Evolutionary conservation across 2,113 vertebrate genomes (phyloP).

Genomic region (Albula goreensis): DNA sequence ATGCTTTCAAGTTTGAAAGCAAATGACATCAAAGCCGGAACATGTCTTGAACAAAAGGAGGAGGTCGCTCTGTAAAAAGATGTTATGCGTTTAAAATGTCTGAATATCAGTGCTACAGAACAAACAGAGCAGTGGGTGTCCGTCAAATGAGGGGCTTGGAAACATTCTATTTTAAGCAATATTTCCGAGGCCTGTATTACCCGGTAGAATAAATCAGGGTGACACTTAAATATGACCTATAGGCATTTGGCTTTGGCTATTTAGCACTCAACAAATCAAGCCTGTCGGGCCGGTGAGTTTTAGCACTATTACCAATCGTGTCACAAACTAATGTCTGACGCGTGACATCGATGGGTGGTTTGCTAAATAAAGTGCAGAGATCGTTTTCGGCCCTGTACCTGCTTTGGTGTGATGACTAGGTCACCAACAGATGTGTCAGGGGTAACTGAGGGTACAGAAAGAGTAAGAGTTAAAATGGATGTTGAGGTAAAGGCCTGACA

Average conservation of each 20-base stretch:
- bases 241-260: conserved; percentile 67
- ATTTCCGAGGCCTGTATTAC: conserved; percentile 68
- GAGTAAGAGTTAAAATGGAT: neutral
- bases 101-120: conserved; percentile 54
- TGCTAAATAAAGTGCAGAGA: conserved; percentile 18
- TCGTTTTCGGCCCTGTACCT: neutral
- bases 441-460: neutral
- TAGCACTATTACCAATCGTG: conserved; percentile 32
- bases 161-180: conserved; percentile 69
- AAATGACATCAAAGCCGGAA: too few species aligned
- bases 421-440: neutral
- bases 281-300: conserved; percentile 46
- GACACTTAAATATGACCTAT: conserved; percentile 67
- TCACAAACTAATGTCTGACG: conserved; percentile 46
- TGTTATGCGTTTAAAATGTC: conserved; percentile 57
- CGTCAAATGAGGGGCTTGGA: conserved; percentile 61
- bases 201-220: conserved; percentile 66
- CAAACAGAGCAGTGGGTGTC: conserved; percentile 48
- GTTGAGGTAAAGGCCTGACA: neutral
- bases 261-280: conserved; percentile 74
- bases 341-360: neutral
- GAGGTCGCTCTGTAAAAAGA: conserved; percentile 55
- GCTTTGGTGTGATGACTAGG: conserved; percentile 12
- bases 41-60: neutral
- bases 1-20: neutral